These are phyloP conservation scores for Carduelis carduelis DNA, from an alignment of 2,797 vertebrate species.

Conservation along the genomic window DNA sequence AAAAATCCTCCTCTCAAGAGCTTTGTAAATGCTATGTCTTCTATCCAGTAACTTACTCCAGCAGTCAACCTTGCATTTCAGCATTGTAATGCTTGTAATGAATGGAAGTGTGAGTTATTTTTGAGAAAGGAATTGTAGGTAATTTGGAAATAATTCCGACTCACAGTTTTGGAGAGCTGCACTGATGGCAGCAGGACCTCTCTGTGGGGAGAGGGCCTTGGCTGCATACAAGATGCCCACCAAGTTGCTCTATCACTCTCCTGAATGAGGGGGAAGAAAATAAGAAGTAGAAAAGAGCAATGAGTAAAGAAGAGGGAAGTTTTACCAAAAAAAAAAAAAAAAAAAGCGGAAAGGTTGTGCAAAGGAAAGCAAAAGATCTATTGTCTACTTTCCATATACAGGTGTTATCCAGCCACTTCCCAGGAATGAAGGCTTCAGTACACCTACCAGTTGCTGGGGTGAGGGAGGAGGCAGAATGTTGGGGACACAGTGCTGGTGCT, in stretches of 20 bases:
- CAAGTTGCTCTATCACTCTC: background rate
- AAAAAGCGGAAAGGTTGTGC: background rate
- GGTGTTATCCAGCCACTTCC: background rate
- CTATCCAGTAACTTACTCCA: background rate
- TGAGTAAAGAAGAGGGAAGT: background rate
- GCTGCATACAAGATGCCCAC: background rate
- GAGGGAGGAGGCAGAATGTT: background rate
- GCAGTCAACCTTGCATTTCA: background rate
- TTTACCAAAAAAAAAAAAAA: background rate
- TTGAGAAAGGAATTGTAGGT: background rate
- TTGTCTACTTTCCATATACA: background rate
- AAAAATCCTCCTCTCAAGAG: background rate
- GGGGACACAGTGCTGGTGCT: background rate
- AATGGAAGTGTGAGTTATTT: background rate
- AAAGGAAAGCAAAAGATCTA: background rate
- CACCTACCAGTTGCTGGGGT: rapidly evolving
- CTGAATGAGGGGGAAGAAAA: background rate
- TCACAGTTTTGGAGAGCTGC: background rate
- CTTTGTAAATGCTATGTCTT: background rate
- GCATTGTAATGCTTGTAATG: background rate
- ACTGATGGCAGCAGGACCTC: background rate
- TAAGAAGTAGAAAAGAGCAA: background rate
- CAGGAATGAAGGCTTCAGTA: background rate
- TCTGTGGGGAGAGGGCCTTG: background rate
- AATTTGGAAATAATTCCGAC: background rate